Evolutionary conservation across 2,888 invertebrate species (phyloP), one percentile per base, ranked within the genome.

Genomic region (Lathronympha strigana): DNA sequence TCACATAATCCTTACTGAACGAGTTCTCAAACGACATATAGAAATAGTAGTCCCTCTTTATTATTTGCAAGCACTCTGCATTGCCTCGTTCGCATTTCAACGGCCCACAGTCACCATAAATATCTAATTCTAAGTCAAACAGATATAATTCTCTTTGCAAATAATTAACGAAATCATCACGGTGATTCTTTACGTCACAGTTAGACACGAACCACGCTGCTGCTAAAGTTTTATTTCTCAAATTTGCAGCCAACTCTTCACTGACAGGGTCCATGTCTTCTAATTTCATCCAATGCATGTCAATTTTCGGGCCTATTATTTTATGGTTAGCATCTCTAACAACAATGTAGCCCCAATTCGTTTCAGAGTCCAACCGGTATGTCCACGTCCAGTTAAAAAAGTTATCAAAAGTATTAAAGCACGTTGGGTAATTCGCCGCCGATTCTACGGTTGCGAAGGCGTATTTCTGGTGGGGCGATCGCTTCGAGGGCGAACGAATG

Each of bases 11-110:
- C 60, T 78, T 76, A 36, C 75, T 75, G 5, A 83, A 76, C 0
- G 87, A 80, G 67, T 87, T 87, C 67, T 88, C 87, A 57, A 88
- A 84, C 0, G 87, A 75, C n/a, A 88, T 74, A 71, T 86, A 88
- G 64, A 88, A 88, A 67, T 80, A 85, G 68, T 87, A 87, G 54
- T 82, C 76, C n/a, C 54, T 73, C 54, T 80, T 72, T 2, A 87
- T 66, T 45, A 77, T 71, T 21, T 73, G 67, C 15, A 78, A 68
- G 63, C 87, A 87, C 0, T 71, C 58, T 68, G 77, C 75, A 0
- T 67, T 45, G 11, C 68, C 50, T 4, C 68, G 11, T 8, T 75
- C 58, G 62, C 87, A 87, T 17, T 63, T 57, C 1, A 74, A 66
- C 1, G 68, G 60, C 1, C 85, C 84, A 73, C 86, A 87, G 1